Base-by-base conservation (phyloP, 1,140 invertebrate species). In the Bombus balteatus region DNA sequence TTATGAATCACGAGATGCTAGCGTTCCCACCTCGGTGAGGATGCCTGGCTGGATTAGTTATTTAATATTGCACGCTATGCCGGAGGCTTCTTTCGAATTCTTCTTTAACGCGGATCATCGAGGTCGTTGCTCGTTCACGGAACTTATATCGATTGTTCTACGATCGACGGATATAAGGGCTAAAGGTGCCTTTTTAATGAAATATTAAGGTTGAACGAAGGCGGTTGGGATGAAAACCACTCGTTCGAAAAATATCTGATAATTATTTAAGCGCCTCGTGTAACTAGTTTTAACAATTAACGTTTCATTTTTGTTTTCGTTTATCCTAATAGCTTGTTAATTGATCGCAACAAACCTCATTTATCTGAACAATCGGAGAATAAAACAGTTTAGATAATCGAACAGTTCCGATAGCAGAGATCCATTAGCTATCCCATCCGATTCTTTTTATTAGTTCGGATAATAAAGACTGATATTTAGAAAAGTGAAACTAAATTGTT, bases 1-100 rank as follows among this genome's bases (percentile, higher is more conserved):
- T 68, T 81, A 85, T 74, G 70, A 85, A 81, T 85, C 77, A 39
- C 37, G 47, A 37, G 59, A 78, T 12, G 37, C 47, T 12, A 25
- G 28, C 39, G 28, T 15, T 15, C 15, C 32, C 34, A 12, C 74
- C 32, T 28, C 18, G 28, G 25, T n/a, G 18, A 57, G 34, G 10
- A 74, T 25, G 13, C n/a, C 37, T 4, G 4, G 34, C 10, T 6
- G 59, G 41, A 85, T 80, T 72, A 85, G 68, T 43, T 15, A 37
- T 71, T 84, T 71, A 84, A 84, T 79, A 83, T 83, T 77, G 70
- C 47, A 74, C 13, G 3, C 15, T 22, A 9, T 18, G 25, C 25
- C 47, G 53, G 25, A 6, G 25, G 10, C 10, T 66, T 53, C 47
- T 53, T 53, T 37, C 41, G 65, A 70, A 53, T 74, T 74, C 72